phyloP scores from a whole-genome alignment of 2,113 vertebrate genomes.

The Tachysurus vachellii region DNA sequence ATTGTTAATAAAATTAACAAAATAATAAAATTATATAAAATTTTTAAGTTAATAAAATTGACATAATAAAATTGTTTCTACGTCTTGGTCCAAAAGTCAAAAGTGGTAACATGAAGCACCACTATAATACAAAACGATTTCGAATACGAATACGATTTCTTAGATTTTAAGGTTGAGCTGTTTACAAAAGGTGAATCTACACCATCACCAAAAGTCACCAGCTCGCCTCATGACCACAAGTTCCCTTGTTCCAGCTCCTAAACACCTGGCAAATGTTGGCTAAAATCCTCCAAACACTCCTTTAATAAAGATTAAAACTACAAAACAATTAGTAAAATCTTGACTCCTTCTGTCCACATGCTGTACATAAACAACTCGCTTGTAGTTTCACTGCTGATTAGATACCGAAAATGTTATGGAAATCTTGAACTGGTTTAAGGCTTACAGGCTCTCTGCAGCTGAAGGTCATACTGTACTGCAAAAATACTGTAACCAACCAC shows the following conservation, averaged over 20 bases:
- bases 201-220: not conserved
- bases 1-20: too few relatives aligned
- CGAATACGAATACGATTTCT: too few relatives aligned
- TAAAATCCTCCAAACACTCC: slow-evolving; percentile 11
- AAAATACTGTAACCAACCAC: slow-evolving; percentile 24
- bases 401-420: slow-evolving; percentile 29
- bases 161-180: not conserved
- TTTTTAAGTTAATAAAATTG: too few relatives aligned
- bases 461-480: slow-evolving; percentile 32
- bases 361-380: slow-evolving; percentile 14
- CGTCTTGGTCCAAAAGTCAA: not conserved
- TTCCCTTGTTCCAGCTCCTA: not conserved
- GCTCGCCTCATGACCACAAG: not conserved
- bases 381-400: slow-evolving; percentile 12
- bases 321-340: not conserved
- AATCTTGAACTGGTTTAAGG: slow-evolving; percentile 52
- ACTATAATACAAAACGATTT: not conserved
- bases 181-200: not conserved
- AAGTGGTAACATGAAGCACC: too few relatives aligned
- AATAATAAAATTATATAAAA: too few relatives aligned
- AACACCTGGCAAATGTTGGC: slow-evolving; percentile 17
- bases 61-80: too few relatives aligned
- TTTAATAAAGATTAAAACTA: not conserved
- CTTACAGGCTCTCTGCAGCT: slow-evolving; percentile 34
- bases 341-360: not conserved